Base-by-base conservation (phyloP, 2,113 vertebrate species). In the Erpornis zantholeuca region DNA sequence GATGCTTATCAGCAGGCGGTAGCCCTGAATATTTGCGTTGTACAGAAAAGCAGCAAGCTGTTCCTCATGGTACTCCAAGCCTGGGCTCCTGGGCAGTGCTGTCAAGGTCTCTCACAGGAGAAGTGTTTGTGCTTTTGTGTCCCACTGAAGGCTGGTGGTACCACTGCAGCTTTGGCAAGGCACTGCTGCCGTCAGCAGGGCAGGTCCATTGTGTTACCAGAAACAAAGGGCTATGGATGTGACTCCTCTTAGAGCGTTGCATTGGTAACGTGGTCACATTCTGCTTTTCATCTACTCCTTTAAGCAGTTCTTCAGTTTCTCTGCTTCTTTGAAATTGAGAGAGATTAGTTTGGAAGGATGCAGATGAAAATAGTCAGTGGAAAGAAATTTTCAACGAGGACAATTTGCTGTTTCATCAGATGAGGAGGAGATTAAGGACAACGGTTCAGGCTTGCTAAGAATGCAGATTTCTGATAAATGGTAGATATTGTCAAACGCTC, bases 1-100 rank as follows among this genome's bases (percentile, higher is more conserved):
- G 93, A 68, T 45, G 31, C 52, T 75, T 47, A 12, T 31, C 79
- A 88, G 81, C 86, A 94, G 66, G 75, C 54, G 49, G 69, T 87
- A 91, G 71, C 78, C 75, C 38, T 60, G 72, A 66, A 64, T 83
- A 59, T 68, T 75, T 91, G 70, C 45, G 42, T 50, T 83, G 56
- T 47, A 50, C 35, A 88, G 82, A 85, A 85, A 86, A 93, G 63
- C 75, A 96, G 78, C 84, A 94, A 92, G 68, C 59, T 77, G 36
- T 68, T 76, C 53, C 64, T 86, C 42, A 7, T 12, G 15, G 60
- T 52, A 16, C 14, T 64, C 49, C 56, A 27, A 59, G 27, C 54
- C 71, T 63, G 60, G 60, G 56, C 49, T 82, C 75, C 85, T 63
- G 38, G 49, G 38, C 63, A 29, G 75, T 36, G 3, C 64, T 59